phyloP scores from a whole-genome alignment of 2,797 vertebrate species.

The Pelodytes ibericus region DNA sequence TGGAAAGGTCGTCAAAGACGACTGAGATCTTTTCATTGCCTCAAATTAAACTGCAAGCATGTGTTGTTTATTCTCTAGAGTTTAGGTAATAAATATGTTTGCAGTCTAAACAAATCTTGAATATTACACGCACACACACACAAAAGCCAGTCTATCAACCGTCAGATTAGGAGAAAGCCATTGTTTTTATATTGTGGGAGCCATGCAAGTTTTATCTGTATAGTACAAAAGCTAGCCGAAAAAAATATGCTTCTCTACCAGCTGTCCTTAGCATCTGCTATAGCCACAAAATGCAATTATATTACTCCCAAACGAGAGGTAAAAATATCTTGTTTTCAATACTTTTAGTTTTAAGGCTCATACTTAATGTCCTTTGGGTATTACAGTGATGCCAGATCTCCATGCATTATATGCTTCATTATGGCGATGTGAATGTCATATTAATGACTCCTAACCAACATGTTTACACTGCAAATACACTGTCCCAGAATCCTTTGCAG shows the following conservation, averaged over 20 bases:
- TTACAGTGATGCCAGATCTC: constrained; percentile 71
- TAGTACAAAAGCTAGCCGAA: constrained; percentile 64
- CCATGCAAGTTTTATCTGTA: constrained; percentile 63
- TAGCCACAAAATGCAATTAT: constrained; percentile 82
- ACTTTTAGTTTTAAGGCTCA: constrained; percentile 87
- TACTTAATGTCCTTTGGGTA: constrained; percentile 79
- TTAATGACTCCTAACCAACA: constrained; percentile 73
- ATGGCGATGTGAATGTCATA: constrained; percentile 75
- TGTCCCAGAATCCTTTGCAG: constrained; percentile 66
- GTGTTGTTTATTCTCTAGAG: constrained; percentile 46
- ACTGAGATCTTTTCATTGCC: not conserved
- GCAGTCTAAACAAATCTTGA: constrained; percentile 28
- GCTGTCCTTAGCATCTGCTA: constrained; percentile 92
- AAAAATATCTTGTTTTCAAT: constrained; percentile 89
- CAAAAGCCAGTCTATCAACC: constrained; percentile 53
- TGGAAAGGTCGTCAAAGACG: constrained; percentile 35
- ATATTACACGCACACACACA: not conserved
- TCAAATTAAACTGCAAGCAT: constrained; percentile 22
- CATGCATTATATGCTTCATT: constrained; percentile 75
- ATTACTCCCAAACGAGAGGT: constrained; percentile 88
- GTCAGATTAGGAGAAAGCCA: constrained; percentile 51
- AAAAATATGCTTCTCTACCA: constrained; percentile 79
- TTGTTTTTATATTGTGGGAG: constrained; percentile 58
- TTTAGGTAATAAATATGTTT: constrained; percentile 47
- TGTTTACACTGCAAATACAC: constrained; percentile 72